Percentiles rank a stretch among this genome's conserved stretches.
phyloP scores from a whole-genome alignment of 2,797 vertebrate genomes.

The Allobates femoralis region DNA sequence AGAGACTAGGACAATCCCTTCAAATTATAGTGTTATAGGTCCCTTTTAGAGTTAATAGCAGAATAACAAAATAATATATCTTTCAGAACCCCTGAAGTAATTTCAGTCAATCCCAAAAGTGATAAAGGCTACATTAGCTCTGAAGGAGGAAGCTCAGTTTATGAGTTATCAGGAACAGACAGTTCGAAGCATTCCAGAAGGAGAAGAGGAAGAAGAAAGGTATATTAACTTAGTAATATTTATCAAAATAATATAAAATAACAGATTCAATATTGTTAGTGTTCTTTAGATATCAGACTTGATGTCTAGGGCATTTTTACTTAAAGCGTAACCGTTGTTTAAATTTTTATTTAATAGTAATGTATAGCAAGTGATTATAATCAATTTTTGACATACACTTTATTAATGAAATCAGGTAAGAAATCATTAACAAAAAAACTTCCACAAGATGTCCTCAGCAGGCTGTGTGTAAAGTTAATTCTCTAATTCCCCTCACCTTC shows the following conservation, averaged over 20 bases:
- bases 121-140: not conserved
- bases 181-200: not conserved
- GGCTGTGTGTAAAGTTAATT: too few relatives aligned
- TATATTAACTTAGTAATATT: not conserved
- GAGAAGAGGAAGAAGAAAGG: constrained; percentile 5
- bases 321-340: too few relatives aligned
- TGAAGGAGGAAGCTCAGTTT: not conserved
- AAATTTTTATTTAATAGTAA: too few relatives aligned
- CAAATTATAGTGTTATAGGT: not conserved
- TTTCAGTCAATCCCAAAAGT: not conserved
- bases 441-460: too few relatives aligned
- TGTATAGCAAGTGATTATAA: too few relatives aligned
- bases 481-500: too few relatives aligned
- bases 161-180: not conserved
- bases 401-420: too few relatives aligned
- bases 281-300: not conserved
- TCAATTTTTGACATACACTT: too few relatives aligned
- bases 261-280: not conserved
- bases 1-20: not conserved
- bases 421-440: too few relatives aligned
- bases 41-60: not conserved
- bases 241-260: not conserved
- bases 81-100: constrained; percentile 15
- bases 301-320: not conserved
- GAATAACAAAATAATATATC: not conserved